Conservation (phyloP, 2,888 invertebrate genomes). For the Drosophila barbarae region DNA sequence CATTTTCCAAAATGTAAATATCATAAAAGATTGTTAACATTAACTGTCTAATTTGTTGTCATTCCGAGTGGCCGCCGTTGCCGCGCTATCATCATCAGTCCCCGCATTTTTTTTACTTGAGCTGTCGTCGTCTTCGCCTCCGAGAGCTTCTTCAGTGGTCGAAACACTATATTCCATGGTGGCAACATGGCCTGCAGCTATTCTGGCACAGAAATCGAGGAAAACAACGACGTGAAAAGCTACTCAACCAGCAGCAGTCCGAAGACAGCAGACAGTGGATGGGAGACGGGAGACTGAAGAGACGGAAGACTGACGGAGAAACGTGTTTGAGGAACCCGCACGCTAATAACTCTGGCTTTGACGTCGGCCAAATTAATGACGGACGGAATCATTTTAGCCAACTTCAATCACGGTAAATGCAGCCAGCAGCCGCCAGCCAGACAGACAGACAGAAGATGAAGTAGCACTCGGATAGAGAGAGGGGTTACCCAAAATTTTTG, state of each 20-base stretch:
- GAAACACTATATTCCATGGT: slow-evolving; percentile 29
- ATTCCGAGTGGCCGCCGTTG: slow-evolving; percentile 46
- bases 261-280: slow-evolving; percentile 6
- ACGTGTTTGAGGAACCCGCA: slow-evolving; percentile 67
- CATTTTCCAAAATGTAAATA: slow-evolving; percentile 66
- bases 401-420: slow-evolving; percentile 56
- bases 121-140: slow-evolving; percentile 40
- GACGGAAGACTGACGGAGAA: slow-evolving; percentile 34
- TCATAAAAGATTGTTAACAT: slow-evolving; percentile 72
- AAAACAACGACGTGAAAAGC: slow-evolving; percentile 34
- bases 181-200: slow-evolving; percentile 57
- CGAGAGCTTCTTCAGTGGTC: slow-evolving; percentile 66
- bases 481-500: slow-evolving; percentile 58
- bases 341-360: slow-evolving; percentile 69
- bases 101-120: slow-evolving; percentile 28
- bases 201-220: slow-evolving; percentile 38
- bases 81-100: slow-evolving; percentile 38
- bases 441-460: slow-evolving; percentile 26
- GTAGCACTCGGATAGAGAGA: slow-evolving; percentile 8
- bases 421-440: slow-evolving; percentile 19
- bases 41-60: slow-evolving; percentile 74
- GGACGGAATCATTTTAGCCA: slow-evolving; percentile 71
- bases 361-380: slow-evolving; percentile 67
- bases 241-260: slow-evolving; percentile 28
- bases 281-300: slow-evolving; percentile 3